Base-by-base conservation (phyloP, 2,113 vertebrate genomes). In the Phalacrocorax aristotelis region DNA sequence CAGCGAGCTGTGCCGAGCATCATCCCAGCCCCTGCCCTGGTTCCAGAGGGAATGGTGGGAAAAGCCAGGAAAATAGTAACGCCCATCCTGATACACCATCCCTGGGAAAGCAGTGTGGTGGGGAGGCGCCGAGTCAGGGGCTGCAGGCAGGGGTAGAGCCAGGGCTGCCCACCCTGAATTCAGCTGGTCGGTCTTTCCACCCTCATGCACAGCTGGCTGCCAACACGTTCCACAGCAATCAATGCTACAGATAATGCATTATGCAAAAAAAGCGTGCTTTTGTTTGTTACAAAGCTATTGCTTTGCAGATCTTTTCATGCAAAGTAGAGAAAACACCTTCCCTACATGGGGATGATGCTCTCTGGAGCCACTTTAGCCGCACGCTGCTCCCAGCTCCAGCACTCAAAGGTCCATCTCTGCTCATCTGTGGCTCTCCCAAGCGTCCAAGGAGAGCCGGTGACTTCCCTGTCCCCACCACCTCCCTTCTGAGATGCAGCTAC, bases 131-230 rank as follows among this genome's bases (percentile, higher is more conserved):
- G 0, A 3, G 32, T 3, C 52, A 38, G 40, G 13, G 17, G 34
- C 34, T 76, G 68, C 46, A 49, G 30, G n/a, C 34, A 48, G 71
- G 22, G 27, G 29, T 22, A 52, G 25, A 7, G 2, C 15, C 19
- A 30, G 23, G 27, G 58, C 32, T 61, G 46, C 52, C 79, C 9
- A 2, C n/a, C 16, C 5, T 14, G 18, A n/a, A 6, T 32, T 62
- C 1, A 3, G 8, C 15, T 62, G 30, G 8, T 42, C 1, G 1
- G 13, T 10, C 38, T 26, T 71, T 22, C 57, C 34, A 22, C 6
- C 54, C 4, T 0, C 7, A 3, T 3, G 19, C 44, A 11, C 38
- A 17, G 11, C n/a, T 0, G 2, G 57, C 42, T 64, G 44, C 58
- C 51, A 46, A 51, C 52, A 15, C 1, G 1, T 26, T 64, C 29